Evolutionary conservation across 2,888 invertebrate species (phyloP).

Genomic region (Acleris sparsana): DNA sequence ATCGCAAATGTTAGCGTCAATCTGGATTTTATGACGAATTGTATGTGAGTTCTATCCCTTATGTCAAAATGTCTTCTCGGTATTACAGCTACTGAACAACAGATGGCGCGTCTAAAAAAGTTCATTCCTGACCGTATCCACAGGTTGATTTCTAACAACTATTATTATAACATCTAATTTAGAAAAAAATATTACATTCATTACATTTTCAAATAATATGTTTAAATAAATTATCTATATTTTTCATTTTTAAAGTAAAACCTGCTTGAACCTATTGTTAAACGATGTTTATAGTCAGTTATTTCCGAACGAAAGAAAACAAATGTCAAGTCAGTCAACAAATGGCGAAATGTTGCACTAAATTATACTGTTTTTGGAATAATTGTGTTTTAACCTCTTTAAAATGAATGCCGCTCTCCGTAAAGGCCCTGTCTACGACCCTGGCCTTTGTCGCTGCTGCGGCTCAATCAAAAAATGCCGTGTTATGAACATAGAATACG

Average conservation of each 20-base stretch:
- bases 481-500: constrained; percentile 42
- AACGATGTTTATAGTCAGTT: background rate
- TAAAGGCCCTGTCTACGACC: constrained; percentile 38
- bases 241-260: too few relatives aligned
- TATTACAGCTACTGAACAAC: constrained; percentile 18
- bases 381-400: background rate
- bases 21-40: background rate
- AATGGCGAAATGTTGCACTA: background rate
- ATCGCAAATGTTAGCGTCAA: constrained; percentile 8
- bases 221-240: too few relatives aligned
- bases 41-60: background rate
- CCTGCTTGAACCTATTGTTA: background rate
- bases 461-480: constrained; percentile 45
- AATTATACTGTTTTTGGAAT: background rate
- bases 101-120: constrained; percentile 14
- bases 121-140: background rate
- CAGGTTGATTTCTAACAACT: too few relatives aligned
- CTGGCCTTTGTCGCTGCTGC: constrained; percentile 44
- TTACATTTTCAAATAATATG: too few relatives aligned
- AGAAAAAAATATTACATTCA: too few relatives aligned
- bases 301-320: constrained; percentile 1
- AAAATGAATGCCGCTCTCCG: constrained; percentile 33
- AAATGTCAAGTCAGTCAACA: background rate
- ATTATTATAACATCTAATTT: too few relatives aligned
- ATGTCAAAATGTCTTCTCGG: background rate